phyloP scores from a whole-genome alignment of 2,113 vertebrate species.

The Climacteris rufus region DNA sequence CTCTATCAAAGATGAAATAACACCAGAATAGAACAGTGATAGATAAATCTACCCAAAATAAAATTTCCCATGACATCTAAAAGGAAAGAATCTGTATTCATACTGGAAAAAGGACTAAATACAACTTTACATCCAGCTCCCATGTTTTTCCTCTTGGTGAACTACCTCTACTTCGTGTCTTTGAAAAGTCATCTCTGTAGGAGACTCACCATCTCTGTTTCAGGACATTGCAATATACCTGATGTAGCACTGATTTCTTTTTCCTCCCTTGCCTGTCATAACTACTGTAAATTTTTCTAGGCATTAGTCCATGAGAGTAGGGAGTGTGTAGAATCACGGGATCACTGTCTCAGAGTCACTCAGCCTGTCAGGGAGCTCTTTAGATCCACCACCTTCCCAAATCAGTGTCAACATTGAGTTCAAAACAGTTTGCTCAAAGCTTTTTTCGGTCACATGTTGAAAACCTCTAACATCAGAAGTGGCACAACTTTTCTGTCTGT shows the following conservation, averaged over 20 bases:
- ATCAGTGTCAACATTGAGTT: not conserved
- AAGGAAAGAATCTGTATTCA: not conserved
- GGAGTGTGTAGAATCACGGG: not conserved
- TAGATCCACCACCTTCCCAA: not conserved
- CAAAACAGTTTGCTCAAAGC: not conserved
- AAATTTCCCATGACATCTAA: not conserved
- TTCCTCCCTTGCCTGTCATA: not conserved
- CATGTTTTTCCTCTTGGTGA: not conserved
- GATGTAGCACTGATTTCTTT: not conserved
- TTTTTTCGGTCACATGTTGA: not conserved
- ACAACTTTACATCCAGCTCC: not conserved
- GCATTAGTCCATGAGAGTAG: not conserved
- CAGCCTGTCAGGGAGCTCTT: not conserved
- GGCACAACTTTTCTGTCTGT: not conserved
- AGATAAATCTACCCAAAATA: not conserved
- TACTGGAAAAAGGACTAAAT: not conserved
- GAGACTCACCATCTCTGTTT: not conserved
- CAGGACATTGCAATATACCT: not conserved
- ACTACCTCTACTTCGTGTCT: not conserved
- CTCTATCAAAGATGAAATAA: not conserved
- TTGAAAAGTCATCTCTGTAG: not conserved
- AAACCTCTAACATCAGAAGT: not conserved
- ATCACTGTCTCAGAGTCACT: not conserved
- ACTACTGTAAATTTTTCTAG: not conserved
- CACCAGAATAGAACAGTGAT: not conserved